Evolutionary conservation across 2,113 vertebrate genomes (phyloP).

Genomic region (Albula goreensis): DNA sequence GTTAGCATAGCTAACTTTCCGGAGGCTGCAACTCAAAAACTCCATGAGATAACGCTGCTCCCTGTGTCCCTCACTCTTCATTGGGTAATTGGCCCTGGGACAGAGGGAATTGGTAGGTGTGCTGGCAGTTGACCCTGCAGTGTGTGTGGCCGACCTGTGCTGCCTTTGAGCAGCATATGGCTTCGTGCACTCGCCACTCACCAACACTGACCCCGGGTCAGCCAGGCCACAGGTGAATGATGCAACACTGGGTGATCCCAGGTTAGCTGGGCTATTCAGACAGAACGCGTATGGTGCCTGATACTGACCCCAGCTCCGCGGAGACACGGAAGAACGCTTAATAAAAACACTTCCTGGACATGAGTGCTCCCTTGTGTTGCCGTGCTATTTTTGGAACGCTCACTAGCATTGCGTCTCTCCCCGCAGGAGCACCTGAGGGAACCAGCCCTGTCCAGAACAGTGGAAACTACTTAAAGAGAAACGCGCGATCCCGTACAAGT

Average conservation of each 20-base stretch:
- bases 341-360: not conserved
- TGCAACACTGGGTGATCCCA: not conserved
- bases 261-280: too few relatives aligned
- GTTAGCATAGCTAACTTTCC: too few relatives aligned
- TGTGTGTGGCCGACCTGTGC: too few relatives aligned
- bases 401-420: not conserved
- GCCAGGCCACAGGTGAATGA: not conserved
- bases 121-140: not conserved
- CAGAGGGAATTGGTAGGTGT: conserved; percentile 20
- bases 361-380: not conserved
- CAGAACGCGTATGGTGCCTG: too few relatives aligned
- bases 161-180: too few relatives aligned
- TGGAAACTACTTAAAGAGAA: not conserved
- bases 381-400: not conserved
- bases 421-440: not conserved
- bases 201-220: not conserved
- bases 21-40: not conserved
- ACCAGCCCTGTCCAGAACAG: not conserved
- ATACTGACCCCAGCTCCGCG: too few relatives aligned
- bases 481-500: too few relatives aligned
- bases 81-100: conserved; percentile 41
- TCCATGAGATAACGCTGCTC: not conserved
- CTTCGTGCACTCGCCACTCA: not conserved
- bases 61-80: conserved; percentile 29
- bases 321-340: too few relatives aligned